phyloP scores from a whole-genome alignment of 2,888 invertebrate species.

The Ischnura elegans region DNA sequence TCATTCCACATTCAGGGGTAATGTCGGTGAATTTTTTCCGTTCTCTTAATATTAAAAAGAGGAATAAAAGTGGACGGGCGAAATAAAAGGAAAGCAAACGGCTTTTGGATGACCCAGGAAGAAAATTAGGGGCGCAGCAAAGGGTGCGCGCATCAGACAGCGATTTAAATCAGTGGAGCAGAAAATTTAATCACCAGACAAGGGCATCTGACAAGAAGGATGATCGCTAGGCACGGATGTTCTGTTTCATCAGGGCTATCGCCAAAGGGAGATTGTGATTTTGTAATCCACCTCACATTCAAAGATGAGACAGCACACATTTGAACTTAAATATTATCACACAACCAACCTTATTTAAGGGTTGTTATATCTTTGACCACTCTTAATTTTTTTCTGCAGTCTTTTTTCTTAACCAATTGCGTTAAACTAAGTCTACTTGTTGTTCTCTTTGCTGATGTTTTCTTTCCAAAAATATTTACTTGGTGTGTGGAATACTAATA shows the following conservation, averaged over 20 bases:
- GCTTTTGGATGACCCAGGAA: not conserved
- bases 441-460: too few relatives aligned
- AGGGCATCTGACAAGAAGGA: not conserved
- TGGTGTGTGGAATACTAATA: too few relatives aligned
- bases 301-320: too few relatives aligned
- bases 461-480: too few relatives aligned
- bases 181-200: not conserved
- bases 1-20: not conserved
- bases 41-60: conserved; percentile 15
- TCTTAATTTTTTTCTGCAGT: too few relatives aligned
- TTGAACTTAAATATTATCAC: too few relatives aligned
- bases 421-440: too few relatives aligned
- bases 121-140: not conserved
- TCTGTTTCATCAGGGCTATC: not conserved
- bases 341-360: too few relatives aligned
- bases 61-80: not conserved
- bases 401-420: too few relatives aligned
- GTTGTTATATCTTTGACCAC: too few relatives aligned
- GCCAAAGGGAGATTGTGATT: not conserved
- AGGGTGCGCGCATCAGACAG: not conserved
- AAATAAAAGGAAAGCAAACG: not conserved
- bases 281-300: not conserved
- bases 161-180: not conserved
- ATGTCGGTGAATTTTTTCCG: not conserved
- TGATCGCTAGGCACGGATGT: not conserved